Base-by-base conservation (phyloP, 2,888 invertebrate species). In the Meandrusa payeni region DNA sequence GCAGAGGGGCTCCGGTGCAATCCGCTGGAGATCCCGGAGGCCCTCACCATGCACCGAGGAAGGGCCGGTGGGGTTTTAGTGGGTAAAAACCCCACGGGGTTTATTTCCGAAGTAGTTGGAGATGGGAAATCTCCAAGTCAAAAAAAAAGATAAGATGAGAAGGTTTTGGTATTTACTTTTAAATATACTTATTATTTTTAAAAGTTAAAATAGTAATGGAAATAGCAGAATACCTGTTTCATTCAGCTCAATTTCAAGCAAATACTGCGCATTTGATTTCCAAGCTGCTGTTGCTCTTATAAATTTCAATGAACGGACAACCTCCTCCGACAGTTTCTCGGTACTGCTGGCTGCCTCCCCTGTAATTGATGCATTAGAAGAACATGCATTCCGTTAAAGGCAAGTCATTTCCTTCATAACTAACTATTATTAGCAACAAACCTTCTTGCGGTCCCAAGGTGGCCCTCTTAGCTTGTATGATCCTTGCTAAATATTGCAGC, bases 401-500 rank as follows among this genome's bases (percentile, higher is more conserved):
- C n/a, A n/a, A n/a, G n/a, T n/a, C n/a, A n/a, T n/a, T n/a, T n/a
- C n/a, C n/a, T n/a, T n/a, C n/a, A n/a, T n/a, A n/a, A n/a, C n/a
- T n/a, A n/a, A 31, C 36, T 28, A 13, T 11, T 32, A 3, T 15
- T 15, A 15, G n/a, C 15, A 12, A 39, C 27, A 26, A 22, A 67
- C 82, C 83, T 75, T 78, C 85, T 50, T 85, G 82, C 1, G 88
- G 88, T 20, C 83, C 83, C 36, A 88, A 54, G 0, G 82, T 83
- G 1, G 86, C 86, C 50, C 80, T 68, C 38, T 78, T 72, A 3
- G 90, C 90, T 60, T 96, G 94, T 47, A 97, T 91, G 12, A 95
- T 90, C 64, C 93, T 93, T 42, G 91, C 90, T 17, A 97, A 91
- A 75, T 94, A 97, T 53, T 93, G 88, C 42, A 97, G 81, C 57